Evolutionary conservation across 2,888 invertebrate species (phyloP), one percentile per base, ranked within the genome.

Genomic region (Apamea epomidion): DNA sequence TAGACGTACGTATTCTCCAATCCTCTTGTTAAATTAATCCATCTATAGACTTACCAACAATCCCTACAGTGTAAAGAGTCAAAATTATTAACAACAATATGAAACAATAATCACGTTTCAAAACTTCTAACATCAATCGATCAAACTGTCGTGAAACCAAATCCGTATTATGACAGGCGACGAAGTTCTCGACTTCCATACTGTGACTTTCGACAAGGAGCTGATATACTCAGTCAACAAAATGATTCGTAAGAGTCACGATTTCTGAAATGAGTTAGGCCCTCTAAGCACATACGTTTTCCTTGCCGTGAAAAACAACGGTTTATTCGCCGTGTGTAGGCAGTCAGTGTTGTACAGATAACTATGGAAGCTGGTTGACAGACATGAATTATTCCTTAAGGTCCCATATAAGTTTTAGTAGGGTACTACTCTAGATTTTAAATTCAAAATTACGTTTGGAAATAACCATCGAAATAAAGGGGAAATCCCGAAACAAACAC

Each of bases 61-160:
- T n/a, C 2, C 6, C 21, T 16, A 64, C 25, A 51, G 42, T 29
- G 0, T 62, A 58, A 65, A 70, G 10, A 72, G 21, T 0, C 12
- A 64, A 48, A 67, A 71, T 78, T 81, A 65, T 78, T 78, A 62
- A 62, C 25, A 65, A 21, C 12, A 83, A 45, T 74, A 54, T 75
- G 60, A 75, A 77, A 78, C 32, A 76, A 69, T 80, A 75, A 80
- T 69, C 58, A 42, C 48, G 25, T 64, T 74, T 67, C 45, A 37
- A 64, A 84, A 81, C 54, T 81, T 69, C n/a, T 54, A 42, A 71
- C 70, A 67, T 67, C 71, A 73, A 86, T 87, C 80, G 76, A 88
- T 88, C 80, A 88, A 82, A 58, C 71, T 74, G 76, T 80, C 70
- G 48, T 75, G 88, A 75, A 86, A 84, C 74, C 70, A 77, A 80